These are phyloP conservation scores for Aulostomus chinensis DNA, from an alignment of 2,797 vertebrate genomes.

Conservation along the genomic window DNA sequence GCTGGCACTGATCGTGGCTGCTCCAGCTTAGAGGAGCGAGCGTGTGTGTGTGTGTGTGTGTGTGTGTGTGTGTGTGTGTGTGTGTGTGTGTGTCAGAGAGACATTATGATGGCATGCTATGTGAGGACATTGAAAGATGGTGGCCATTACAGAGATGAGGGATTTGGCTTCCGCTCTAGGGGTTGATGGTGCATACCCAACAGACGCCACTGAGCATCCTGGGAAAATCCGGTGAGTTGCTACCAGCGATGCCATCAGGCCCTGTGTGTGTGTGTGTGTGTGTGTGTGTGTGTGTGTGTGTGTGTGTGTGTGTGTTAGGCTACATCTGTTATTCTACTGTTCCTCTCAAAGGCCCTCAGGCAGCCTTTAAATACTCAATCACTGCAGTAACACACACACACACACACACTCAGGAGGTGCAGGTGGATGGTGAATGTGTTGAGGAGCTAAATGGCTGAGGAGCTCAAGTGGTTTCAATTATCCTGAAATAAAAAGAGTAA, in stretches of 20 bases:
- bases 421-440: slow-evolving; percentile 32
- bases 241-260: slow-evolving; percentile 45
- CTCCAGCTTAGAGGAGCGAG: too few species aligned
- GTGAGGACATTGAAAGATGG: slow-evolving; percentile 70
- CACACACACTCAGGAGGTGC: slow-evolving; percentile 17
- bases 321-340: slow-evolving; percentile 55
- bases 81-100: slow-evolving; percentile 21
- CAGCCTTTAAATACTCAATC: slow-evolving; percentile 50
- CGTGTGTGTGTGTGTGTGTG: too few species aligned
- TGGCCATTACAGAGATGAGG: slow-evolving; percentile 65
- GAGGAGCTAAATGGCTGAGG: slow-evolving; percentile 25
- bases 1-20: slow-evolving; percentile 24
- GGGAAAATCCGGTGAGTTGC: slow-evolving; percentile 44
- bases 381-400: slow-evolving; percentile 18
- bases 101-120: slow-evolving; percentile 34
- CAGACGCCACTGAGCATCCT: slow-evolving; percentile 53
- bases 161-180: slow-evolving; percentile 62
- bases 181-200: slow-evolving; percentile 73
- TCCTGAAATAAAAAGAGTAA: slow-evolving; percentile 14
- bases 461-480: slow-evolving; percentile 44
- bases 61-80: slow-evolving; percentile 18
- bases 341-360: slow-evolving; percentile 55
- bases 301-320: slow-evolving; percentile 21
- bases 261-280: slow-evolving; percentile 16
- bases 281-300: slow-evolving; percentile 22